Evolutionary conservation across 2,888 invertebrate species (phyloP), one percentile per base, ranked within the genome.

Genomic region (Thera britannica): DNA sequence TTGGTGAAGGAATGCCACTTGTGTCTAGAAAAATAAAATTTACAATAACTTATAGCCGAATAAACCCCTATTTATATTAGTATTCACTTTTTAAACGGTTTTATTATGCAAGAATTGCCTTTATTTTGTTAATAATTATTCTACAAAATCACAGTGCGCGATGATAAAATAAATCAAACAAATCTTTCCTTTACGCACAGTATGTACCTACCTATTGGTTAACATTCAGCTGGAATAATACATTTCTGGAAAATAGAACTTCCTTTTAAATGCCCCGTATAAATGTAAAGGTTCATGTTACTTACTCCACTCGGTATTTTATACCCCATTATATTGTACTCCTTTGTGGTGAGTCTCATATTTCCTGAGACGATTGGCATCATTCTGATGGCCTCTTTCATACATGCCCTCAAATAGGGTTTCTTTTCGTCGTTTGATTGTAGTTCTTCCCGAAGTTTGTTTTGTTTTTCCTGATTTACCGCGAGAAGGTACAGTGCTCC

Each of bases 311-410:
- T 92, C 0, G 96, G 96, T 78, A 96, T 90, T 67, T 84, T 83
- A 78, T 96, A 97, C 7, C 95, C 96, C n/a, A 94, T 89, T 0
- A 97, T 79, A 9, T 94, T 91, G 4, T 95, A 89, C 68, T 96
- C 95, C 49, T 93, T 90, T 0, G 85, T 83, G 58, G 95, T 89
- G 64, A 85, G 84, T 67, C 96, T 91, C 8, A 94, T 76, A 71
- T 94, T 95, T 0, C 95, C 96, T 11, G 94, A 83, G 0, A 94
- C 94, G 1, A 96, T 94, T 0, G 96, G 95, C 77, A 94, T 92
- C n/a, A 95, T 72, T 76, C 97, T 93, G 67, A 96, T 82, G 0
- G 95, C 92, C 84, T 97, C 97, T 80, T 96, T 97, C 51, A 97
- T 94, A 75, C 96, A 96, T 0, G 96, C 97, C 70, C 94, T 95